These are phyloP conservation scores for Prorops nasuta DNA, from an alignment of 1,140 invertebrate genomes.

Conservation along the genomic window DNA sequence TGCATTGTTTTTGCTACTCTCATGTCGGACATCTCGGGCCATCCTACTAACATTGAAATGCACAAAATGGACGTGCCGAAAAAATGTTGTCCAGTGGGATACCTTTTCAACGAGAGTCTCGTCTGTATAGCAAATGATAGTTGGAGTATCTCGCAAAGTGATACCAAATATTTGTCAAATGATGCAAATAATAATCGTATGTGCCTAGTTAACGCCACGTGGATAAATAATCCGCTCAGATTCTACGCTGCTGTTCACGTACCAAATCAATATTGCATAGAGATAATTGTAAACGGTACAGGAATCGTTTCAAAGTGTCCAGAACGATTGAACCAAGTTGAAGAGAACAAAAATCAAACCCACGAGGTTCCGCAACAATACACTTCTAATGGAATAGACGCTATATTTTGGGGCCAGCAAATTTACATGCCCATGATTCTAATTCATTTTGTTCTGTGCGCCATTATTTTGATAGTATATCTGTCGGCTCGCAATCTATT, in stretches of 20 bases:
- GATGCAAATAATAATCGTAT: too few species aligned
- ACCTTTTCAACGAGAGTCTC: conserved; percentile 21
- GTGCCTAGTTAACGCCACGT: too few species aligned
- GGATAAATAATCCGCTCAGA: background rate
- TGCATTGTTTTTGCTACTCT: too few species aligned
- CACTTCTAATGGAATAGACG: too few species aligned
- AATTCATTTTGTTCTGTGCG: conserved; percentile 36
- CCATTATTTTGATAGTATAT: conserved; percentile 35
- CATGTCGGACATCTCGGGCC: too few species aligned
- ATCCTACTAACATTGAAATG: background rate
- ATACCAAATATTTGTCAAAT: too few species aligned
- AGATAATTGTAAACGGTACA: conserved; percentile 28
- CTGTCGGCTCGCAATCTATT: conserved; percentile 30
- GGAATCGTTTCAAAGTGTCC: conserved; percentile 30
- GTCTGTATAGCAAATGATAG: conserved; percentile 15
- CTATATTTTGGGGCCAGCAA: conserved; percentile 40
- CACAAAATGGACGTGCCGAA: conserved; percentile 11
- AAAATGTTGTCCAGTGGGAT: conserved; percentile 31
- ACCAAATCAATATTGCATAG: conserved; percentile 19
- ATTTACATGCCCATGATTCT: conserved; percentile 44
- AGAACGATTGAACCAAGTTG: background rate
- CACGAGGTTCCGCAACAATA: too few species aligned
- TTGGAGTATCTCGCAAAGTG: background rate
- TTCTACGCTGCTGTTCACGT: background rate
- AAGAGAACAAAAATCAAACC: background rate